Evolutionary conservation across 2,113 vertebrate species (phyloP).

Genomic region (Erpornis zantholeuca): DNA sequence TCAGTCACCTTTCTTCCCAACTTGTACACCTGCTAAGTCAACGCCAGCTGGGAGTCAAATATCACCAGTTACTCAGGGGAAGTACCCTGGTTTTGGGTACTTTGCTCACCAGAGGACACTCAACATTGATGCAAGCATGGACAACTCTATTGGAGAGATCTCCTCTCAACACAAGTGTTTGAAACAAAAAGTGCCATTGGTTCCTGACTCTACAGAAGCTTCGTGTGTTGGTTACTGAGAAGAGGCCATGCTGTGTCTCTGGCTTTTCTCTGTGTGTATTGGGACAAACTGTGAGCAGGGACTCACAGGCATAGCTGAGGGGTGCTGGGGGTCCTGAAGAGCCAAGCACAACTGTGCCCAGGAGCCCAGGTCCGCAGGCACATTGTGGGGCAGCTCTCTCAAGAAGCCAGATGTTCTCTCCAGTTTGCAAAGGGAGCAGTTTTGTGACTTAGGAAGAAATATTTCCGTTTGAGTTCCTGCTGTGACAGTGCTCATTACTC

Average conservation of each 20-base stretch:
- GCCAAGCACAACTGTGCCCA: not conserved
- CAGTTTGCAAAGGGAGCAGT: not conserved
- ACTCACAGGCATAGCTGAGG: accelerated
- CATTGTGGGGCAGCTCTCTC: not conserved
- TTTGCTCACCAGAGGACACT: not conserved
- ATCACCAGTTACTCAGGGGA: not conserved
- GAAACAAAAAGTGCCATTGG: not conserved
- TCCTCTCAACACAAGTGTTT: not conserved
- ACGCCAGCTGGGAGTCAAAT: not conserved
- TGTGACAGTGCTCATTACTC: not conserved
- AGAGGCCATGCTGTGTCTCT: not conserved
- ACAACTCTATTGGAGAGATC: not conserved
- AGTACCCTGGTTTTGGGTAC: not conserved
- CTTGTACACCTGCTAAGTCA: not conserved
- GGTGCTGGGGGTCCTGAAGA: not conserved
- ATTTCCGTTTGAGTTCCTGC: not conserved
- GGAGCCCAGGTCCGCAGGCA: accelerated
- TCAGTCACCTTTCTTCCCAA: not conserved
- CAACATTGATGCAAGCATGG: not conserved
- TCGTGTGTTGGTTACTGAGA: not conserved
- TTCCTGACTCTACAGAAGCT: not conserved
- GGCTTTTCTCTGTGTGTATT: not conserved
- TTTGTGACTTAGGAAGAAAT: not conserved
- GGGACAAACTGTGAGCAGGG: not conserved
- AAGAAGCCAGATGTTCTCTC: not conserved